These are phyloP conservation scores for Seriola aureovittata DNA, from an alignment of 2,113 vertebrate genomes.

Conservation along the genomic window DNA sequence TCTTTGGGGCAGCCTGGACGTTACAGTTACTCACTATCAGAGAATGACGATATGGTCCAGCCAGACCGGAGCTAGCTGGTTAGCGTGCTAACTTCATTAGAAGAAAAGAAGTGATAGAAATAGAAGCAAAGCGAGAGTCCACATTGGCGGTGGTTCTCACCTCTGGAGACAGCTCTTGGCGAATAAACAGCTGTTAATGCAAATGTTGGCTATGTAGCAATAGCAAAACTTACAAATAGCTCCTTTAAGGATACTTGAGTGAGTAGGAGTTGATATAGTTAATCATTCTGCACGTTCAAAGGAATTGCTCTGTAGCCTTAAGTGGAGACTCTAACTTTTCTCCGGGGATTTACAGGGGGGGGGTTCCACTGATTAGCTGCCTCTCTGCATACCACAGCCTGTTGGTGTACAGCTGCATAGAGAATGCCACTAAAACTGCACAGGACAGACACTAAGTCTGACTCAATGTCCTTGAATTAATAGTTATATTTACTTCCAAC, in stretches of 20 bases:
- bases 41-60: too few species aligned
- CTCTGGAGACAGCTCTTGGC: too few species aligned
- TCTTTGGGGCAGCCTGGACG: too few species aligned
- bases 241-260: background rate
- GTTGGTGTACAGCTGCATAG: background rate
- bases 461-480: background rate
- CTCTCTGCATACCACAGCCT: constrained; percentile 4
- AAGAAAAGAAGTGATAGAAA: too few species aligned
- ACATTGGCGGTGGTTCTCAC: too few species aligned
- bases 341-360: background rate
- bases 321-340: background rate
- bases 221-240: too few species aligned
- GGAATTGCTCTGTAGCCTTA: background rate
- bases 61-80: too few species aligned
- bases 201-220: too few species aligned
- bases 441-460: background rate
- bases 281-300: background rate
- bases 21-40: too few species aligned
- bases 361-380: background rate
- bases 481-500: background rate
- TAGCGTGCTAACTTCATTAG: too few species aligned
- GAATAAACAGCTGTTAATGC: too few species aligned
- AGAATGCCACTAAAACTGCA: background rate
- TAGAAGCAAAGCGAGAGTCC: too few species aligned
- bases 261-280: background rate